These are phyloP conservation scores for Ariopsis seemanni DNA, from an alignment of 2,113 vertebrate species.

Conservation along the genomic window DNA sequence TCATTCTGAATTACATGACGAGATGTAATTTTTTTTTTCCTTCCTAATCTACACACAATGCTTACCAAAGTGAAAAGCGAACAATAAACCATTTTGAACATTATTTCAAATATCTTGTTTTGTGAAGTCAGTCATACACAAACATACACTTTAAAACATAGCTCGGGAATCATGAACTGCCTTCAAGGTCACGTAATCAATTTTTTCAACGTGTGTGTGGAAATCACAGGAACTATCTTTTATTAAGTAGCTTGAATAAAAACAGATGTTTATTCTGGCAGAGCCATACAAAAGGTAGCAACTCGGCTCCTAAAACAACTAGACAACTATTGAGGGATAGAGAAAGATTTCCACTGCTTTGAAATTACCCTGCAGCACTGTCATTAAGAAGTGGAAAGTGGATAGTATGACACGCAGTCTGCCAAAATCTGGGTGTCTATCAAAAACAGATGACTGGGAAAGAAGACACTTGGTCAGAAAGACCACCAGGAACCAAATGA, in stretches of 20 bases:
- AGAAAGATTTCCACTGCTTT: neutral
- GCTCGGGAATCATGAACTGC: neutral
- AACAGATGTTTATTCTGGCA: neutral
- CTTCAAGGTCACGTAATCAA: neutral
- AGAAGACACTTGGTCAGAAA: neutral
- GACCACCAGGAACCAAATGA: neutral
- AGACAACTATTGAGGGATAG: neutral
- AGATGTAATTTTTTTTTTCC: neutral
- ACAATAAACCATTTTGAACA: neutral
- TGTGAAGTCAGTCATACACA: too few relatives aligned
- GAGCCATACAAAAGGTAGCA: neutral
- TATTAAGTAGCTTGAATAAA: neutral
- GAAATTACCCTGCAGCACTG: neutral
- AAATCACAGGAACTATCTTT: neutral
- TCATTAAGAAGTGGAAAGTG: neutral
- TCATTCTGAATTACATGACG: neutral
- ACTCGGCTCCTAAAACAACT: neutral
- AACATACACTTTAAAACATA: neutral
- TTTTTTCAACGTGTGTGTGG: neutral
- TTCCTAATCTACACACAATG: neutral
- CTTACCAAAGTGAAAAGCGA: neutral
- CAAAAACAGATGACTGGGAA: neutral
- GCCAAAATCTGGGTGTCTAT: neutral
- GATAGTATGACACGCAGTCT: neutral
- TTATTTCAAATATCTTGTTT: neutral